These are phyloP conservation scores for Plemyria rubiginata DNA, from an alignment of 2,888 invertebrate genomes.

Conservation along the genomic window DNA sequence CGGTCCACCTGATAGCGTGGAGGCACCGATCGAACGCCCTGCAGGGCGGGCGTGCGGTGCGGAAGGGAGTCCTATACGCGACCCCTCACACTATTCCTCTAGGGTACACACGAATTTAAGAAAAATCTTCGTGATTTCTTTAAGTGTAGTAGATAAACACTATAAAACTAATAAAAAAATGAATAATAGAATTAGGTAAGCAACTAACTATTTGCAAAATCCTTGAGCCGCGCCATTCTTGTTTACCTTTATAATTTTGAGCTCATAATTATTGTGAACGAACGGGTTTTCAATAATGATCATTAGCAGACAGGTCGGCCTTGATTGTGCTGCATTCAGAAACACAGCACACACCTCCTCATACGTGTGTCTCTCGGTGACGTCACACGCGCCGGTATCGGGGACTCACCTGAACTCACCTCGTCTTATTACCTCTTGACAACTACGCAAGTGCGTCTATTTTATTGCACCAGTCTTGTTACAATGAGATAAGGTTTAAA, in stretches of 20 bases:
- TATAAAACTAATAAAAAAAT: too few relatives aligned
- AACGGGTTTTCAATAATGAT: constrained; percentile 16
- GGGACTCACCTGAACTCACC: constrained; percentile 30
- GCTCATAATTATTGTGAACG: neutral
- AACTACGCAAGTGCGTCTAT: constrained; percentile 25
- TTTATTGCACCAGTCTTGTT: constrained; percentile 7
- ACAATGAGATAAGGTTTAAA: constrained; percentile 12
- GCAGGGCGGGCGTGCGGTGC: too few relatives aligned
- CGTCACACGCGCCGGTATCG: constrained; percentile 25
- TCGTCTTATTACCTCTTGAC: constrained; percentile 15
- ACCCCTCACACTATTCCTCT: too few relatives aligned
- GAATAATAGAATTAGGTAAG: too few relatives aligned
- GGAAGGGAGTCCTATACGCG: too few relatives aligned
- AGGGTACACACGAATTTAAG: too few relatives aligned
- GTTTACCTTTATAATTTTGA: constrained; percentile 3
- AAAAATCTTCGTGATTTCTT: too few relatives aligned
- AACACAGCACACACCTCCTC: constrained; percentile 16
- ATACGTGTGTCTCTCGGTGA: constrained; percentile 10
- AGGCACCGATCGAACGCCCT: too few relatives aligned
- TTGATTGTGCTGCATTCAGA: constrained; percentile 7
- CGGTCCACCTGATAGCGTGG: too few relatives aligned
- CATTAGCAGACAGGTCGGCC: constrained; percentile 20
- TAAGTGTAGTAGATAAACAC: too few relatives aligned
- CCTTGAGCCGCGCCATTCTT: constrained; percentile 6
- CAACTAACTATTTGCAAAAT: constrained; percentile 1